Evolutionary conservation across 2,888 invertebrate species (phyloP).

Genomic region (Ellobium chinense): DNA sequence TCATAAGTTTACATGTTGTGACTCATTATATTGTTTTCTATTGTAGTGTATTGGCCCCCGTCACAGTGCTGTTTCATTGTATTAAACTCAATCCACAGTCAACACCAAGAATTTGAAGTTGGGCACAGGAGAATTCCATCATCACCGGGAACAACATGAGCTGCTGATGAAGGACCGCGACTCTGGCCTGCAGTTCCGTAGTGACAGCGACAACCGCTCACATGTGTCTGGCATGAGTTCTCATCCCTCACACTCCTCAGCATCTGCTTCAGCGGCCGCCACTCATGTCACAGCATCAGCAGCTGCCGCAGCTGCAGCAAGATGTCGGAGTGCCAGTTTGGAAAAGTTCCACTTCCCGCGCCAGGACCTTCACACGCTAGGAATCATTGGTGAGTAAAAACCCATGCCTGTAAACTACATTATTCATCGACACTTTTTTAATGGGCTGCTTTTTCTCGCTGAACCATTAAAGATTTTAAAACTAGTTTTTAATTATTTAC

Average conservation of each 20-base stretch:
- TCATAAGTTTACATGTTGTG: too few relatives aligned
- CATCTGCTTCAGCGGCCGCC: constrained; percentile 82
- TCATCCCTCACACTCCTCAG: constrained; percentile 78
- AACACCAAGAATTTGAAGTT: constrained; percentile 34
- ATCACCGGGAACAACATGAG: constrained; percentile 77
- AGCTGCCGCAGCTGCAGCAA: constrained; percentile 55
- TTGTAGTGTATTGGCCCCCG: too few relatives aligned
- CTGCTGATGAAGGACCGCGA: constrained; percentile 76
- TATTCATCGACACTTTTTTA: too few relatives aligned
- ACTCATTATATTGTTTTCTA: too few relatives aligned
- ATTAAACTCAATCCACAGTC: too few relatives aligned
- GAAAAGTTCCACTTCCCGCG: constrained; percentile 88
- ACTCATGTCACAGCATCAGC: constrained; percentile 53
- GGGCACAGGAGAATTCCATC: constrained; percentile 81
- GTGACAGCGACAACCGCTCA: constrained; percentile 79
- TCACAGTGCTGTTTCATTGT: too few relatives aligned
- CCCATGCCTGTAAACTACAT: background rate
- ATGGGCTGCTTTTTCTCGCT: too few relatives aligned
- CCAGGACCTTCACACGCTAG: constrained; percentile 84
- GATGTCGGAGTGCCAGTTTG: constrained; percentile 81
- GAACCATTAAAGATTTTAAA: too few relatives aligned
- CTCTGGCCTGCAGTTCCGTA: constrained; percentile 79
- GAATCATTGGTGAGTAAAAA: constrained; percentile 80
- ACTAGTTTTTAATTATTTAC: too few relatives aligned
- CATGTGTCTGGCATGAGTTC: constrained; percentile 77